Evolutionary conservation across 2,888 invertebrate genomes (phyloP).

Genomic region (Ophion ellenae): DNA sequence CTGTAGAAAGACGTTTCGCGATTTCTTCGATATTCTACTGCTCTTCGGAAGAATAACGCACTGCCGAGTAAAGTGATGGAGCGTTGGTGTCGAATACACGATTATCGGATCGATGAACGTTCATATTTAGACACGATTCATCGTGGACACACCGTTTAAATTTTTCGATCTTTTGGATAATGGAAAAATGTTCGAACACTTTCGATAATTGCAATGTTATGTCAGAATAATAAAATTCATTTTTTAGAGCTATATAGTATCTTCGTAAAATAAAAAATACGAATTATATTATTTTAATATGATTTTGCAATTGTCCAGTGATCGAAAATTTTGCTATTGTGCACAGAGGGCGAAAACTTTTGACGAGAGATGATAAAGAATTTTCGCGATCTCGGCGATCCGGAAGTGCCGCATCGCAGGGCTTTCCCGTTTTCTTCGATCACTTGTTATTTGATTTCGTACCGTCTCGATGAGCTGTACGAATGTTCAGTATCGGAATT

Average conservation of each 20-base stretch:
- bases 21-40: slow-evolving; percentile 19
- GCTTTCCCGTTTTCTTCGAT: slow-evolving; percentile 10
- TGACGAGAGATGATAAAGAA: not conserved
- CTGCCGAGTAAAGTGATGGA: slow-evolving; percentile 53
- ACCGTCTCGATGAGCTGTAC: not conserved
- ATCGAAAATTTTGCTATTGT: no score
- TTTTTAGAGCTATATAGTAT: no score
- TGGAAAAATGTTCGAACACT: no score
- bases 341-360: no score
- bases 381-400: slow-evolving; percentile 19
- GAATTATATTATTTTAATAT: no score
- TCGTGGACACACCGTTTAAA: not conserved
- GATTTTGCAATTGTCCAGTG: no score
- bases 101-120: slow-evolving; percentile 14
- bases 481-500: slow-evolving; percentile 31
- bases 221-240: no score
- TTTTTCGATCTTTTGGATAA: no score
- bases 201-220: no score
- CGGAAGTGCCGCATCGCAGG: slow-evolving; percentile 50
- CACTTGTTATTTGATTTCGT: slow-evolving; percentile 20
- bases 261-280: no score
- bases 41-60: slow-evolving; percentile 17
- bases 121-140: slow-evolving; percentile 26
- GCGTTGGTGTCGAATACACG: slow-evolving; percentile 12
- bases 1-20: slow-evolving; percentile 10